Conservation (phyloP, 2,113 vertebrate genomes). For the Nanger granti region DNA sequence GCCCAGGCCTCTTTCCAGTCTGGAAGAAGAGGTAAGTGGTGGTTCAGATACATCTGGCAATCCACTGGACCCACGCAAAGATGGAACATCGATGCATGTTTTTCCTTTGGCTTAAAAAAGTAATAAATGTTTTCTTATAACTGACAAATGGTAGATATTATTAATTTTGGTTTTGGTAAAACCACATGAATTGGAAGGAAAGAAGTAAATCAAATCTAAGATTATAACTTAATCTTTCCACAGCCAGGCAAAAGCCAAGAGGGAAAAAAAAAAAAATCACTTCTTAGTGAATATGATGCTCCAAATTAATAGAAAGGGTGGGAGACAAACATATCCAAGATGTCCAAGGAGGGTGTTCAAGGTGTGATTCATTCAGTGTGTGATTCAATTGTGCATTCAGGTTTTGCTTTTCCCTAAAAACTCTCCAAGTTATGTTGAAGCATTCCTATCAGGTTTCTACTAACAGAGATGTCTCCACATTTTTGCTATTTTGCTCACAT, state of each 20-base stretch:
- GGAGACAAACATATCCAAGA: neutral
- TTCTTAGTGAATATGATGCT: neutral
- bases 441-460: constrained; percentile 22
- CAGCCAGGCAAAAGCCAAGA: neutral
- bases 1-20: neutral
- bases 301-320: neutral
- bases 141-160: neutral
- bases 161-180: neutral
- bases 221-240: neutral
- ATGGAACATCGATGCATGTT: neutral
- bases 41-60: neutral
- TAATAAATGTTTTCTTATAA: neutral
- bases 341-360: neutral
- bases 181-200: neutral
- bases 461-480: neutral
- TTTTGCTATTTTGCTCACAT: constrained; percentile 51
- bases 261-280: neutral
- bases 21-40: neutral
- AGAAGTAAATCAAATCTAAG: neutral
- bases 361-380: neutral
- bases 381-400: neutral
- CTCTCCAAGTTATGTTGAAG: neutral
- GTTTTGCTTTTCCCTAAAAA: neutral
- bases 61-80: neutral
- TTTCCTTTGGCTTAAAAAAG: neutral